These are phyloP conservation scores for Druon quercuslanigerum DNA, from an alignment of 1,140 invertebrate species.

Conservation along the genomic window DNA sequence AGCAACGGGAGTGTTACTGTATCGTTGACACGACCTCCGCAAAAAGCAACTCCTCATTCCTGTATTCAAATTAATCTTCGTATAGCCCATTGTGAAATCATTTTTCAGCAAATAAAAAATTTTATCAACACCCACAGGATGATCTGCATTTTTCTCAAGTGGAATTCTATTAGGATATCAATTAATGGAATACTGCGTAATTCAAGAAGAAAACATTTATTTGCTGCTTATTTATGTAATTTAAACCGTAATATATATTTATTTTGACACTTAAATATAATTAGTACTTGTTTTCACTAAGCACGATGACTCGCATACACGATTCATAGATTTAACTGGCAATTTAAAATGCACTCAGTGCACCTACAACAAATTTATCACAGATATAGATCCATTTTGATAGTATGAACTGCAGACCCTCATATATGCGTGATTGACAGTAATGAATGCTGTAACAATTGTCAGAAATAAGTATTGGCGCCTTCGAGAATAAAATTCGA, in stretches of 20 bases:
- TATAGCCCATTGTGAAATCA: neutral
- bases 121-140: neutral
- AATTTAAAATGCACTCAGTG: neutral
- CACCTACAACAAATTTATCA: slow-evolving; percentile 2
- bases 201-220: too few relatives aligned
- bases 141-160: neutral
- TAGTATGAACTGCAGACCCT: neutral
- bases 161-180: neutral
- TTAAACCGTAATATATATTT: too few relatives aligned
- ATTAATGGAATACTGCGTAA: too few relatives aligned
- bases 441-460: slow-evolving; percentile 24
- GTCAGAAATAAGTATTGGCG: slow-evolving; percentile 16
- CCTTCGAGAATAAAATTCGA: neutral
- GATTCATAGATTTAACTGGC: neutral
- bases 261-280: too few relatives aligned
- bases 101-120: neutral
- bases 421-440: neutral
- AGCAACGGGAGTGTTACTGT: slow-evolving; percentile 54
- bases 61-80: slow-evolving; percentile 37
- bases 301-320: neutral
- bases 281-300: neutral
- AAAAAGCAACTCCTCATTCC: slow-evolving; percentile 32
- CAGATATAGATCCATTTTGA: slow-evolving; percentile 9
- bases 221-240: too few relatives aligned
- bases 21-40: slow-evolving; percentile 43